Conservation (phyloP, 2,113 vertebrate species). For the Poeciliopsis retropinna region DNA sequence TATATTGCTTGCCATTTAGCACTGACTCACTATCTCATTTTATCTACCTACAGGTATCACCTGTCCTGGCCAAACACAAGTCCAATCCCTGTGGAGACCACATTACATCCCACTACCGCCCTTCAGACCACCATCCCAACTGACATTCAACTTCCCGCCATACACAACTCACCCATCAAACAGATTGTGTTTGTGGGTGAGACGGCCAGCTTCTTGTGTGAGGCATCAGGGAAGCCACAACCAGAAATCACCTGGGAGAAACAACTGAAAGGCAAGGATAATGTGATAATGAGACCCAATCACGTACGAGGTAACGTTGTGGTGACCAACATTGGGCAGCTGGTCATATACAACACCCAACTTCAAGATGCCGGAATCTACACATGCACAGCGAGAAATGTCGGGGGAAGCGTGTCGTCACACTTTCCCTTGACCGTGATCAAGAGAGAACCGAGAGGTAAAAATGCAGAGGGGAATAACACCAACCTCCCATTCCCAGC, state of each 20-base stretch:
- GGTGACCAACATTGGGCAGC: slow-evolving; percentile 95
- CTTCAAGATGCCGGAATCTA: slow-evolving; percentile 91
- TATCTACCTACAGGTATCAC: slow-evolving; percentile 81
- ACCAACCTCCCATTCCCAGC: slow-evolving; percentile 85
- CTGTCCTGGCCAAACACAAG: slow-evolving; percentile 95
- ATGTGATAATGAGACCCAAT: slow-evolving; percentile 90
- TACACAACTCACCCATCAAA: slow-evolving; percentile 84
- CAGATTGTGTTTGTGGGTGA: slow-evolving; percentile 90
- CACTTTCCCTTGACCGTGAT: slow-evolving; percentile 92
- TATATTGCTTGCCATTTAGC: slow-evolving; percentile 1
- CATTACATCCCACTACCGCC: slow-evolving; percentile 86
- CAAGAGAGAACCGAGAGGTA: slow-evolving; percentile 73
- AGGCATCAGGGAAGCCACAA: slow-evolving; percentile 88
- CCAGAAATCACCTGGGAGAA: slow-evolving; percentile 97
- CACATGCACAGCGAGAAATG: slow-evolving; percentile 90
- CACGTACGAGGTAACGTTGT: slow-evolving; percentile 91
- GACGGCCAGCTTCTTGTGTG: slow-evolving; percentile 95
- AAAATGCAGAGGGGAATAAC: slow-evolving; percentile 64
- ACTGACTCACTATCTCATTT: slow-evolving; percentile 36
- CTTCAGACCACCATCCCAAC: slow-evolving; percentile 84
- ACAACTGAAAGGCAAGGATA: slow-evolving; percentile 89
- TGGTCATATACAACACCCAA: slow-evolving; percentile 96
- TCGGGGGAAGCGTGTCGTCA: slow-evolving; percentile 83
- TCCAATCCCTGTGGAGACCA: slow-evolving; percentile 88
- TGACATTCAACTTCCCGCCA: slow-evolving; percentile 82